These are phyloP conservation scores for Luidia sarsii DNA, from an alignment of 53 echinoderm and acorn worm genomes.

Conservation along the genomic window DNA sequence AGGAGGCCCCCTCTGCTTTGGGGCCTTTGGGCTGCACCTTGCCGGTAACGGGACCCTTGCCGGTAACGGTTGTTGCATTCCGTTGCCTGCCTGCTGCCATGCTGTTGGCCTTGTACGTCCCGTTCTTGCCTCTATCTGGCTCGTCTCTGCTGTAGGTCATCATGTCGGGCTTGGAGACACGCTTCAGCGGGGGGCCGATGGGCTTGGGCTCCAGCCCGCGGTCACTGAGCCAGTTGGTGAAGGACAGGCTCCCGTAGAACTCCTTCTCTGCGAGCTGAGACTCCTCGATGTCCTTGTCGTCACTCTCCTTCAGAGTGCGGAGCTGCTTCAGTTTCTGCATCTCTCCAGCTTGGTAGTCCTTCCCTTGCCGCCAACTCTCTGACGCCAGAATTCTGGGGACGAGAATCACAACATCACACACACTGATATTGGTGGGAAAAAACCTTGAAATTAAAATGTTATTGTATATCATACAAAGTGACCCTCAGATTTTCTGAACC, in stretches of 20 bases:
- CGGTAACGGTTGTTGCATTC: background rate
- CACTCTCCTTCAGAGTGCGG: slow-evolving; percentile 76
- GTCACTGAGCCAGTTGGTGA: slow-evolving; percentile 81
- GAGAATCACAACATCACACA: background rate
- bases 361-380: slow-evolving; percentile 87
- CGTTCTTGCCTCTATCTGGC: background rate
- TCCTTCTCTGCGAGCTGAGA: slow-evolving; percentile 71
- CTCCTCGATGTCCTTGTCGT: slow-evolving; percentile 56
- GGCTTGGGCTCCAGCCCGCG: slow-evolving; percentile 63
- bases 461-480: too few relatives aligned
- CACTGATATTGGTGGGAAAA: too few relatives aligned
- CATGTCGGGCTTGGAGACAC: slow-evolving; percentile 16
- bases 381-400: slow-evolving; percentile 78
- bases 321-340: slow-evolving; percentile 71
- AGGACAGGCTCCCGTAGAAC: slow-evolving; percentile 69
- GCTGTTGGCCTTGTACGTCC: slow-evolving; percentile 39
- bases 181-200: slow-evolving; percentile 39
- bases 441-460: too few relatives aligned
- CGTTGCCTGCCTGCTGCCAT: background rate
- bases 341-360: slow-evolving; percentile 69
- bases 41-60: background rate
- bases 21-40: slow-evolving; percentile 10
- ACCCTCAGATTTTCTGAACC: background rate
- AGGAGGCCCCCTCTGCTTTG: background rate
- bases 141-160: background rate